Percentiles rank a stretch among this genome's conserved stretches.
Conservation (phyloP, 2,113 vertebrate species). For the Greenwoodochromis staneri region DNA sequence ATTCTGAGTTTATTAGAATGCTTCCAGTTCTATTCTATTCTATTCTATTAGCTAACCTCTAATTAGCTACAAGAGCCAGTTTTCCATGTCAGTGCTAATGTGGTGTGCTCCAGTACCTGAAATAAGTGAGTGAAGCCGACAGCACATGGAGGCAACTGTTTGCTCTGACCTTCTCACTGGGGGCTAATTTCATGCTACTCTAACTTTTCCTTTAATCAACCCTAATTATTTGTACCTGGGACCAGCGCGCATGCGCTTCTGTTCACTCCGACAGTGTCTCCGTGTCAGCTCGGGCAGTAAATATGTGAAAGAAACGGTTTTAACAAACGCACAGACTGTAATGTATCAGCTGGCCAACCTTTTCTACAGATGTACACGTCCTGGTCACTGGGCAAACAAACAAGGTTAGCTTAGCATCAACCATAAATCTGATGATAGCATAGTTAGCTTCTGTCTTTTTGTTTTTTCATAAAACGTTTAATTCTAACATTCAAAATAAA, state of each 20-base stretch:
- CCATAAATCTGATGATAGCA: not conserved
- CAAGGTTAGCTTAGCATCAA: not conserved
- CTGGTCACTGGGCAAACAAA: not conserved
- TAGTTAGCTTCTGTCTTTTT: not conserved
- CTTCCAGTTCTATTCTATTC: not conserved
- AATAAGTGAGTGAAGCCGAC: not conserved
- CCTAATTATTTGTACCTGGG: not conserved
- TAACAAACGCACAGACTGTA: not conserved
- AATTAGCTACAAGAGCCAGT: not conserved
- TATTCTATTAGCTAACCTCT: not conserved
- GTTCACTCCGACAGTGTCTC: not conserved
- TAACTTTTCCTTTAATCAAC: not conserved
- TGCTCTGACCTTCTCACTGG: not conserved
- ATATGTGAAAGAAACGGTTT: not conserved
- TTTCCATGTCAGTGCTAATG: not conserved
- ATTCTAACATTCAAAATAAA: not conserved
- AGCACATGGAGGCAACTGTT: not conserved
- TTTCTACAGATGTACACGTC: not conserved
- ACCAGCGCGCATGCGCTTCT: not conserved
- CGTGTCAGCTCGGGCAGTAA: not conserved
- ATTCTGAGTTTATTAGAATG: not conserved
- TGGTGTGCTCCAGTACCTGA: not conserved
- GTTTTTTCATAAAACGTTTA: not conserved
- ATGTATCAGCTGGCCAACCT: not conserved
- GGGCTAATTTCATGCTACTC: not conserved